Percentiles rank a stretch among this genome's conserved stretches.
Evolutionary conservation across 2,888 invertebrate genomes (phyloP).

Genomic region (Andrena chrysosceles): DNA sequence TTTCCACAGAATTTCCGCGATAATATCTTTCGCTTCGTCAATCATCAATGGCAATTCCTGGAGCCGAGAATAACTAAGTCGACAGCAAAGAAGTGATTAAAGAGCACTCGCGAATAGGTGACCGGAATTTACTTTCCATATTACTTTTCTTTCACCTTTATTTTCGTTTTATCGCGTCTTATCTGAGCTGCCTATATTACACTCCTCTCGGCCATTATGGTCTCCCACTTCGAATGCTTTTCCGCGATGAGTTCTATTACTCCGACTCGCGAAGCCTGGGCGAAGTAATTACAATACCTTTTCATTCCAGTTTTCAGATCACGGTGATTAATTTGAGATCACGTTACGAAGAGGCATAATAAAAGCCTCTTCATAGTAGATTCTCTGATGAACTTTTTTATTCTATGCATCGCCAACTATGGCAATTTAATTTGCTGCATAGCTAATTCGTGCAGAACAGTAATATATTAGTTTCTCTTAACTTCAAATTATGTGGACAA

Average conservation of each 20-base stretch:
- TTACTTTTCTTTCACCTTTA: constrained; percentile 26
- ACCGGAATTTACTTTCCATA: constrained; percentile 35
- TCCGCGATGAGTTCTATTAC: constrained; percentile 19
- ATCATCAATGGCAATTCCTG: neutral
- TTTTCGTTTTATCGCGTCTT: constrained; percentile 32
- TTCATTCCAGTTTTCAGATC: constrained; percentile 8
- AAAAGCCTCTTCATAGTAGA: no score
- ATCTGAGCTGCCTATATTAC: constrained; percentile 6
- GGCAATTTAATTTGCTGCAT: no score
- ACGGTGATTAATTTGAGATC: constrained; percentile 11
- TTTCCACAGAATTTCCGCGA: neutral
- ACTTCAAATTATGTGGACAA: no score
- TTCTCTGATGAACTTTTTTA: no score
- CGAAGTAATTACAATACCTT: constrained; percentile 30
- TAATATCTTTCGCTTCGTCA: constrained; percentile 13
- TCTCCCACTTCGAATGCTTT: constrained; percentile 1
- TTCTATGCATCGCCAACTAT: no score
- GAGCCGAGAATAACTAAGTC: neutral
- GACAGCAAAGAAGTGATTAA: constrained; percentile 2
- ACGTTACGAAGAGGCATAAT: neutral
- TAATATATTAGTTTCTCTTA: no score
- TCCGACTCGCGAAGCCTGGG: constrained; percentile 10
- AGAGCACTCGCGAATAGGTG: constrained; percentile 1
- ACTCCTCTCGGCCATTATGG: constrained; percentile 29
- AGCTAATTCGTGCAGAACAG: no score